These are phyloP conservation scores for Xestobium rufovillosum DNA, from an alignment of 2,888 invertebrate genomes.

Conservation along the genomic window DNA sequence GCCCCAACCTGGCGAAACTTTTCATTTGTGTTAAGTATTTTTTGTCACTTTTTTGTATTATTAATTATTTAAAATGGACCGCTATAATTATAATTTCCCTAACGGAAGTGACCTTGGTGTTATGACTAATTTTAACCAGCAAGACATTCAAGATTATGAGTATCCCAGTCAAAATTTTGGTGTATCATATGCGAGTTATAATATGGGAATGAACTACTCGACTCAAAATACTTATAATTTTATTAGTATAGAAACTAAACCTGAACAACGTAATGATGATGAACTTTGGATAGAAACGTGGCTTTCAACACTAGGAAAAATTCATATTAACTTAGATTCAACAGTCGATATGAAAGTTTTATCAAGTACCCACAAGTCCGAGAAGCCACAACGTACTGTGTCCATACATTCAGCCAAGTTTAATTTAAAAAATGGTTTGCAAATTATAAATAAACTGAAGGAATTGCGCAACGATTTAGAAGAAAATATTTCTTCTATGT, in stretches of 20 bases:
- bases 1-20: constrained; percentile 38
- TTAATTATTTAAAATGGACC: constrained; percentile 17
- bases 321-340: constrained; percentile 32
- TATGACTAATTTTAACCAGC: too few relatives aligned
- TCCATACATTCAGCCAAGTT: constrained; percentile 40
- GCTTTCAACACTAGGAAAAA: constrained; percentile 36
- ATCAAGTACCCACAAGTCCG: constrained; percentile 9
- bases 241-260: too few relatives aligned
- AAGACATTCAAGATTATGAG: too few relatives aligned
- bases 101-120: background rate
- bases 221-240: too few relatives aligned
- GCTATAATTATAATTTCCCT: constrained; percentile 10
- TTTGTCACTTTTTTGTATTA: constrained; percentile 2
- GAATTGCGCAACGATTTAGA: constrained; percentile 42
- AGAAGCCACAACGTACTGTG: constrained; percentile 19
- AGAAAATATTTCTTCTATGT: constrained; percentile 42
- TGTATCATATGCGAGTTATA: too few relatives aligned
- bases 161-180: too few relatives aligned
- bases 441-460: constrained; percentile 38
- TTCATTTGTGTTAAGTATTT: constrained; percentile 5
- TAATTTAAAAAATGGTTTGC: constrained; percentile 32
- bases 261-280: constrained; percentile 36
- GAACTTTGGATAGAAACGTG: constrained; percentile 40
- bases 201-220: too few relatives aligned
- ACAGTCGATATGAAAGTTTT: constrained; percentile 21